Evolutionary conservation across 2,888 invertebrate genomes (phyloP).

Genomic region (Chaetoderma sp.): DNA sequence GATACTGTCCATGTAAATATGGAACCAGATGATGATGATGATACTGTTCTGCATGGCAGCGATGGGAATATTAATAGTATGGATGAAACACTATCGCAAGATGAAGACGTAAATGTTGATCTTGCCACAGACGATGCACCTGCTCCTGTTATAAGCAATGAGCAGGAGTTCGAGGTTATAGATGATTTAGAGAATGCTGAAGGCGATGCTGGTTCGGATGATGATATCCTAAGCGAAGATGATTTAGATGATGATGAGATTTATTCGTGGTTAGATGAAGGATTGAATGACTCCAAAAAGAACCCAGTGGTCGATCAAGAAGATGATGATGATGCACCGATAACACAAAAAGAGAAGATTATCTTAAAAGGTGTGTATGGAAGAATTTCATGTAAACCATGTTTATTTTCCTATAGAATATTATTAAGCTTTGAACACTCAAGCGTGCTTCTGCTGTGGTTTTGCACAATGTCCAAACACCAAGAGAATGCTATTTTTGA

Average conservation of each 20-base stretch:
- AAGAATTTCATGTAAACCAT: too few species aligned
- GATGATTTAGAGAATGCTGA: constrained; percentile 42
- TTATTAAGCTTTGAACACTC: too few species aligned
- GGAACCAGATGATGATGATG: constrained; percentile 10
- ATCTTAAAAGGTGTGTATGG: constrained; percentile 56
- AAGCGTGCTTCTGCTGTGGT: too few species aligned
- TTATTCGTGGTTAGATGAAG: constrained; percentile 56
- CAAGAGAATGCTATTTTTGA: too few species aligned
- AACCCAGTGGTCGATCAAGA: constrained; percentile 19
- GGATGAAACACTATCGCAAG: constrained; percentile 2
- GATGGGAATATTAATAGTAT: constrained; percentile 10
- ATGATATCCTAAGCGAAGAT: constrained; percentile 36
- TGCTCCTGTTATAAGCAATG: not conserved
- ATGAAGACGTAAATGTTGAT: constrained; percentile 7
- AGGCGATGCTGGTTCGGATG: constrained; percentile 35
- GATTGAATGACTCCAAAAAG: constrained; percentile 41
- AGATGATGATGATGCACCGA: constrained; percentile 35
- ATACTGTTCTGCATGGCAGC: constrained; percentile 13
- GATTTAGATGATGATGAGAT: constrained; percentile 53
- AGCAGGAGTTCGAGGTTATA: constrained; percentile 47
- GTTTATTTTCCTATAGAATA: too few species aligned
- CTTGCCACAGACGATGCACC: not conserved
- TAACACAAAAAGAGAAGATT: constrained; percentile 47
- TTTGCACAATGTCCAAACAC: too few species aligned
- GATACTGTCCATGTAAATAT: constrained; percentile 21